phyloP scores from a whole-genome alignment of 2,113 vertebrate species.

The Ceyx cyanopectus region DNA sequence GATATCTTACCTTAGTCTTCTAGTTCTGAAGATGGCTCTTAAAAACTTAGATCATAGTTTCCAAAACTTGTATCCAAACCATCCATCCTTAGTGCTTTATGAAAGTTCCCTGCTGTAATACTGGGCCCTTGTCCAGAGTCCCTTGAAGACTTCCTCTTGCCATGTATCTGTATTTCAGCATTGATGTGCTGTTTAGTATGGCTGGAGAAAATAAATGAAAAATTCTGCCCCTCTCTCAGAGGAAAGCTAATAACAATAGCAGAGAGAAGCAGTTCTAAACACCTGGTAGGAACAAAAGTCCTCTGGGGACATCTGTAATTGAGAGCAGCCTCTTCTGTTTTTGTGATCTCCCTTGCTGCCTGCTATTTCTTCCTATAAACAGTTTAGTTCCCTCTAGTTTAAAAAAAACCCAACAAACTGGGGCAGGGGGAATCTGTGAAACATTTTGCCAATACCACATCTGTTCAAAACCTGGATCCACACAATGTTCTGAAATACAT shows the following conservation, averaged over 20 bases:
- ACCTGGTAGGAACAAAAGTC: constrained; percentile 58
- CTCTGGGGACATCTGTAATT: constrained; percentile 30
- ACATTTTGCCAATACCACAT: constrained; percentile 21
- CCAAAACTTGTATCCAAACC: neutral
- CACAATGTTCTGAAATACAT: constrained; percentile 8
- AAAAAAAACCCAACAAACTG: neutral
- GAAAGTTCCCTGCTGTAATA: neutral
- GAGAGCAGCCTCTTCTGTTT: constrained; percentile 43
- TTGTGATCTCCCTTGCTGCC: constrained; percentile 22
- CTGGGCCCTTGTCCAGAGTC: neutral
- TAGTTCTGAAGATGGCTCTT: neutral
- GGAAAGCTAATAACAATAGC: constrained; percentile 3
- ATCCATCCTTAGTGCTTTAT: neutral
- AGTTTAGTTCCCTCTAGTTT: constrained; percentile 4
- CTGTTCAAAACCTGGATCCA: constrained; percentile 42
- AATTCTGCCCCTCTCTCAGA: neutral
- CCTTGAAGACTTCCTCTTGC: neutral
- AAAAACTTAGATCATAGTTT: neutral
- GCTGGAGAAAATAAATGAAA: constrained; percentile 1
- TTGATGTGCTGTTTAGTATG: neutral
- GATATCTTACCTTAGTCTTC: neutral
- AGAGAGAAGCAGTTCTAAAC: constrained; percentile 22
- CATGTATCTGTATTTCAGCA: neutral
- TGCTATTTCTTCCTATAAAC: constrained; percentile 38
- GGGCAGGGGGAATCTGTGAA: neutral